These are phyloP conservation scores for Zosterops japonicus DNA, from an alignment of 2,113 vertebrate genomes.

Conservation along the genomic window DNA sequence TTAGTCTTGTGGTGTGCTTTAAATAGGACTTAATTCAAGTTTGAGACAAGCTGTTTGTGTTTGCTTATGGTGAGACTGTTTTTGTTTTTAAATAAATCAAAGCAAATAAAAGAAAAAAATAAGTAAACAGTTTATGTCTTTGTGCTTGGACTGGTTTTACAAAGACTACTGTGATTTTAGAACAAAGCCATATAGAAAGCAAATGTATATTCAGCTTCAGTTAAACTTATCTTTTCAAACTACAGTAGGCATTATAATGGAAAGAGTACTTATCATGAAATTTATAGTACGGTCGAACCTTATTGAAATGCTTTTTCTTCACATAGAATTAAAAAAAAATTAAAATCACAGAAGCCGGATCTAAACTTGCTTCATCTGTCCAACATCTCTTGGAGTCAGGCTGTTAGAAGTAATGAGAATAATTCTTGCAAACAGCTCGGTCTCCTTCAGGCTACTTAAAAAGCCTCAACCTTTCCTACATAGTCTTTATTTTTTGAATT, in stretches of 20 bases:
- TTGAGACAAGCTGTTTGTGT: constrained; percentile 42
- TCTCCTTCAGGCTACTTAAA: background rate
- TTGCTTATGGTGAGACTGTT: constrained; percentile 22
- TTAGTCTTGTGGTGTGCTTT: constrained; percentile 50
- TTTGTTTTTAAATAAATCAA: constrained; percentile 50
- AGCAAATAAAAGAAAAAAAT: constrained; percentile 34
- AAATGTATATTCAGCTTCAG: background rate
- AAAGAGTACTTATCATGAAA: background rate
- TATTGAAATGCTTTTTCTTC: background rate
- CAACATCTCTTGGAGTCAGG: background rate
- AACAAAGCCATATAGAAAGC: constrained; percentile 1
- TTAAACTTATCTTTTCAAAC: background rate
- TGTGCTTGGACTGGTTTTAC: background rate
- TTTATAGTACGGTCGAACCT: background rate
- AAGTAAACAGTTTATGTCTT: constrained; percentile 8
- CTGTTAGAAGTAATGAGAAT: background rate
- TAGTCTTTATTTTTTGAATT: background rate
- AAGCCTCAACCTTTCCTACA: background rate
- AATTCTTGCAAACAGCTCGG: background rate
- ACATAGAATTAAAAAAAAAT: background rate
- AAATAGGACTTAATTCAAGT: constrained; percentile 48
- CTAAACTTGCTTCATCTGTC: background rate
- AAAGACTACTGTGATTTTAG: background rate
- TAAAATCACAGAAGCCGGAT: background rate
- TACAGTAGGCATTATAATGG: background rate